Percentiles rank a stretch among this genome's conserved stretches.
phyloP scores from a whole-genome alignment of 2,113 vertebrate genomes.

The Scytalopus superciliaris region DNA sequence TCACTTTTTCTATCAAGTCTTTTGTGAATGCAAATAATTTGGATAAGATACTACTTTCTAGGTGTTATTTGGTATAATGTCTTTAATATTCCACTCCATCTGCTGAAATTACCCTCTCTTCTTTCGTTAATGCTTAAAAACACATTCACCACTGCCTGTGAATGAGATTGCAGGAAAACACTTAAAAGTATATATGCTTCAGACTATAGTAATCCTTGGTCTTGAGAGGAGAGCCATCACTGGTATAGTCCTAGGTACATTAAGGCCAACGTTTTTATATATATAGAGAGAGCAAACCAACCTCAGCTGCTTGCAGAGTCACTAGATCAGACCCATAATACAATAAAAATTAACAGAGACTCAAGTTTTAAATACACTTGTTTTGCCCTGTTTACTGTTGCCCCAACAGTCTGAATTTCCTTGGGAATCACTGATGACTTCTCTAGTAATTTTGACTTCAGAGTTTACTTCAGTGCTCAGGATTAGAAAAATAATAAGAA shows the following conservation, averaged over 20 bases:
- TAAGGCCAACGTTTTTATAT: not conserved
- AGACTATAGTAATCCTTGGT: not conserved
- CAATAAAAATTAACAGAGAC: not conserved
- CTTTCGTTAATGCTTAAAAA: not conserved
- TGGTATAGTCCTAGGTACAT: not conserved
- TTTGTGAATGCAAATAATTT: not conserved
- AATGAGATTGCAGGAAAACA: not conserved
- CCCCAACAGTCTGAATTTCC: not conserved
- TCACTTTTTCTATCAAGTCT: not conserved
- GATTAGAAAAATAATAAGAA: not conserved
- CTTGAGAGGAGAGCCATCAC: not conserved
- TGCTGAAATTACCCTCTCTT: not conserved
- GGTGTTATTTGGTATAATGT: not conserved
- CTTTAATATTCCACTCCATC: not conserved
- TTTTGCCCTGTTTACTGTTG: not conserved
- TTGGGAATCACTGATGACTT: not conserved
- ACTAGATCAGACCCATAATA: not conserved
- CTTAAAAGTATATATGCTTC: not conserved
- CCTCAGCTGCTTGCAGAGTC: not conserved
- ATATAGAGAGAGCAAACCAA: not conserved
- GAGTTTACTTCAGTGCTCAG: not conserved
- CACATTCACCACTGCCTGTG: not conserved
- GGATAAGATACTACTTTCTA: not conserved
- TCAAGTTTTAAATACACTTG: not conserved
- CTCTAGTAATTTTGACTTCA: not conserved